Percentiles rank a stretch among this genome's conserved stretches.
phyloP scores from a whole-genome alignment of 2,888 invertebrate species.

The Caenorhabditis plicata region DNA sequence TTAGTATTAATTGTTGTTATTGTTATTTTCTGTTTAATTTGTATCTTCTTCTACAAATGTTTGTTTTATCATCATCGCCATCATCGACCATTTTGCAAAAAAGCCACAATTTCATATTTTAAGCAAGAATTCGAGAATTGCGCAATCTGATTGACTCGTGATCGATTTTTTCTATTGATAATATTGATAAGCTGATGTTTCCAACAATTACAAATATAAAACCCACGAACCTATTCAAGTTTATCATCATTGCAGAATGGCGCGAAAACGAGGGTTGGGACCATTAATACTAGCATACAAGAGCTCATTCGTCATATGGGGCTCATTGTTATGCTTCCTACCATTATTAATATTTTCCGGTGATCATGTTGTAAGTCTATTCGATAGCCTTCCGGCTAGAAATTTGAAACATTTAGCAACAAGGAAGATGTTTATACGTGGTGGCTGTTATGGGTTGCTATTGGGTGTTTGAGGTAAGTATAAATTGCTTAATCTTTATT shows the following conservation, averaged over 20 bases:
- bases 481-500: background rate
- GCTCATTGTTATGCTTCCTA: conserved; percentile 19
- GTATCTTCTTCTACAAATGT: too few relatives aligned
- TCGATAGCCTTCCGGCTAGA: too few relatives aligned
- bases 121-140: background rate
- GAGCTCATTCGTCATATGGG: conserved; percentile 29
- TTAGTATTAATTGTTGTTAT: background rate
- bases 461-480: conserved; percentile 58
- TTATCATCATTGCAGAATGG: conserved; percentile 10
- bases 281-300: conserved; percentile 20
- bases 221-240: background rate
- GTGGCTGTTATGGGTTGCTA: conserved; percentile 58
- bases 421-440: conserved; percentile 52
- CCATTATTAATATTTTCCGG: conserved; percentile 22
- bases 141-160: background rate
- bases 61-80: background rate
- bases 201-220: background rate
- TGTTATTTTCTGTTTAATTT: too few relatives aligned
- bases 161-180: background rate
- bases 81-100: too few relatives aligned
- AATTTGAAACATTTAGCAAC: conserved; percentile 36
- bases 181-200: background rate
- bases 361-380: conserved; percentile 26
- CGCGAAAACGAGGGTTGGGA: conserved; percentile 13
- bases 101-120: conserved; percentile 1